Evolutionary conservation across 2,888 invertebrate genomes (phyloP), one percentile per base, ranked within the genome.

Genomic region (Tetragonisca angustula): DNA sequence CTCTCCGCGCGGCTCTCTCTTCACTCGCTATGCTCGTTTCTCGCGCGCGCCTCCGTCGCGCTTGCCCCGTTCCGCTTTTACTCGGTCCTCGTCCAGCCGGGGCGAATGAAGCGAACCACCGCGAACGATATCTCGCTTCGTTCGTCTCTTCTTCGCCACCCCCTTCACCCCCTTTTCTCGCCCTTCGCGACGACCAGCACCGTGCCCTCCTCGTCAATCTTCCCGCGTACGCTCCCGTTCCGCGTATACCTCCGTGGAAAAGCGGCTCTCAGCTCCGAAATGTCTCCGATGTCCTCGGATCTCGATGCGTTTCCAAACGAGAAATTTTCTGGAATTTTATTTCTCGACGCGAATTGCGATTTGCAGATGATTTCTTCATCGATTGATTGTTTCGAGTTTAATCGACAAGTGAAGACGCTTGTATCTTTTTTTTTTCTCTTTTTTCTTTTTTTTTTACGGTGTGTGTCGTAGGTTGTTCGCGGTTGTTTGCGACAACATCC

Each of bases 21-120:
- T 75, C 70, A 84, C 68, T 72, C 67, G 24, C 70, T 52, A 17
- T 56, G n/a, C 73, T 67, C 62, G 50, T 81, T 67, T 24, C 52
- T 67, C 61, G 54, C 79, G 27, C 54, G 73, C 72, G n/a, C n/a
- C n/a, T n/a, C n/a, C n/a, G 79, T 78, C 79, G 32, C 73, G 9
- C 80, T 43, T 43, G 19, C 67, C n/a, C 43, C 61, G 76, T 71
- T 61, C 76, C 81, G 65, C 73, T 67, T 76, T 74, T 68, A 64
- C 73, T 19, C 36, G 49, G 52, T 76, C 52, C 77, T 54, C 70
- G 56, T 71, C 81, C 56, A 17, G 43, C 59, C 79, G 81, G 82
- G 43, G 84, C 86, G 91, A 90, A 87, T 81, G 81, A 81, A 76
- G 67, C 73, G 76, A 75, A 62, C 43, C 75, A 77, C 67, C 68